phyloP scores from a whole-genome alignment of 2,797 vertebrate genomes.

The Enteromius anoplus region DNA sequence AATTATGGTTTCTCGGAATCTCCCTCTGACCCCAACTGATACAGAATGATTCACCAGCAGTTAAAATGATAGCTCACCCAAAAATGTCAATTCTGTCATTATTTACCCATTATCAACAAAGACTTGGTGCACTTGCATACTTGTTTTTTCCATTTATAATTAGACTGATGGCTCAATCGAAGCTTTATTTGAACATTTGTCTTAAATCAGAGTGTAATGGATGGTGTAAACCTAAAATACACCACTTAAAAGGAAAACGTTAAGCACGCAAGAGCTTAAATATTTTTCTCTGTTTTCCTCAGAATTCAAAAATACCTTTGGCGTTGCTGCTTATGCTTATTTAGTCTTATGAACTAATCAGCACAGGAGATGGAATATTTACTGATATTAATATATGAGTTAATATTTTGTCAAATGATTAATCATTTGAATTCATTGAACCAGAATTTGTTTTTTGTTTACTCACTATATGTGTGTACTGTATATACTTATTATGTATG shows the following conservation, averaged over 20 bases:
- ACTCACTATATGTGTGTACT: too few species aligned
- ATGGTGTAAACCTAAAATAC: not conserved
- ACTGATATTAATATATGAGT: too few species aligned
- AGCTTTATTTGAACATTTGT: not conserved
- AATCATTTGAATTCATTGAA: too few species aligned
- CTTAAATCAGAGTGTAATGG: not conserved
- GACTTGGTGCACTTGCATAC: not conserved
- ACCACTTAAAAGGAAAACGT: not conserved
- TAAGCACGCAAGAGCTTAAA: not conserved
- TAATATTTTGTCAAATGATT: too few species aligned
- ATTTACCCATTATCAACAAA: too few species aligned
- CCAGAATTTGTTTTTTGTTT: too few species aligned
- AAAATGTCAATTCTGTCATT: not conserved
- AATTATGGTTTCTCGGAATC: constrained; percentile 41
- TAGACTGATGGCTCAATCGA: not conserved
- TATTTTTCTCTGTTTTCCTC: not conserved
- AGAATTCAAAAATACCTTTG: not conserved
- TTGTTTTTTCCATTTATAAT: not conserved
- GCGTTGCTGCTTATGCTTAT: not conserved
- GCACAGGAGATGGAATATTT: not conserved
- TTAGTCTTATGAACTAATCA: not conserved
- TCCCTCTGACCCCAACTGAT: constrained; percentile 23
- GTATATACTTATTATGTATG: too few species aligned
- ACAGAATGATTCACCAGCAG: not conserved
- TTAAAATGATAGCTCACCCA: not conserved